Conservation (phyloP, 2,888 invertebrate species). For the Glomeris marginata region DNA sequence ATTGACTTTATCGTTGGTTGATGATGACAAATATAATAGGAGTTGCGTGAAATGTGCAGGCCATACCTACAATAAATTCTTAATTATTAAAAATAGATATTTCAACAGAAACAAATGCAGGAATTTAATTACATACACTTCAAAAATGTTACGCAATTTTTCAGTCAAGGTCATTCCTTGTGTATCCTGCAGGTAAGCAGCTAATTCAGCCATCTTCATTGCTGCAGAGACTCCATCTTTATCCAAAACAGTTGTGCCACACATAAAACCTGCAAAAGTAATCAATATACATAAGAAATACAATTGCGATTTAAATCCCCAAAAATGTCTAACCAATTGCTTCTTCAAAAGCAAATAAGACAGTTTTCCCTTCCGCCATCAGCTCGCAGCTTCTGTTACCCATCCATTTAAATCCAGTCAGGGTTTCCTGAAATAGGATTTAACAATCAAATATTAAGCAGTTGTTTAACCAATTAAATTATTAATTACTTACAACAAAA, state of each 20-base stretch:
- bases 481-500: conserved; percentile 35
- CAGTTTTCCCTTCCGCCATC: conserved; percentile 50
- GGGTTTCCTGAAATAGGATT: conserved; percentile 48
- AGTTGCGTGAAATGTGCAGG: conserved; percentile 69
- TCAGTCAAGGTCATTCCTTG: conserved; percentile 34
- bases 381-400: conserved; percentile 69
- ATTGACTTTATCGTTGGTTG: conserved; percentile 49
- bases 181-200: conserved; percentile 45
- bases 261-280: conserved; percentile 59
- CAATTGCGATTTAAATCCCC: not conserved
- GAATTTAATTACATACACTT: conserved; percentile 32
- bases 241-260: conserved; percentile 70
- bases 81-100: conserved; percentile 6
- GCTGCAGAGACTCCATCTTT: conserved; percentile 95
- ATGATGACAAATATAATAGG: conserved; percentile 78
- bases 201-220: conserved; percentile 58
- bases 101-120: not conserved
- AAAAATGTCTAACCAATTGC: conserved; percentile 52
- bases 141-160: conserved; percentile 57
- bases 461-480: not conserved
- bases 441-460: not conserved
- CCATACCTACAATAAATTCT: conserved; percentile 49
- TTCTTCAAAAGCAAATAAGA: conserved; percentile 93
- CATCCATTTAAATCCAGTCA: conserved; percentile 99
- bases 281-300: conserved; percentile 5